These are phyloP conservation scores for Frankliniella fusca DNA, from an alignment of 2,888 invertebrate species.

Conservation along the genomic window DNA sequence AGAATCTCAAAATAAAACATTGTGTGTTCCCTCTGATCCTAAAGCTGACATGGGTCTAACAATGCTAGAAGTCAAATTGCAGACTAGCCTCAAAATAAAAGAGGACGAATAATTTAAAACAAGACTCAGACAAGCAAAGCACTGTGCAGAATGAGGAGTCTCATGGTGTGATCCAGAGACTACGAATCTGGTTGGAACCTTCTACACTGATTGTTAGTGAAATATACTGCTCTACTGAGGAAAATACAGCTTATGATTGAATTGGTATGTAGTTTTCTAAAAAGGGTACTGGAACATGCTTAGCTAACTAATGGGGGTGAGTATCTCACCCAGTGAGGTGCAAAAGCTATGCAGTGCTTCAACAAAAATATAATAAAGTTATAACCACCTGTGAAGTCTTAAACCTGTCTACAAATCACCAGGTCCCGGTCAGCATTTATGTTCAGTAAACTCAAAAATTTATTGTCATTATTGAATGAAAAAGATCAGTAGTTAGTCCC, in stretches of 20 bases:
- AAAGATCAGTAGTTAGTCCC: neutral
- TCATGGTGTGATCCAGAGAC: too few species aligned
- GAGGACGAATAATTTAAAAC: too few species aligned
- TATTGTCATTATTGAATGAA: neutral
- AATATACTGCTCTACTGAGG: too few species aligned
- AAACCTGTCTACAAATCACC: neutral
- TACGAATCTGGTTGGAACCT: too few species aligned
- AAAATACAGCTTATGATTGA: neutral
- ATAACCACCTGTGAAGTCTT: neutral
- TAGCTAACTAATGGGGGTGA: neutral
- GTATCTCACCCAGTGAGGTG: neutral
- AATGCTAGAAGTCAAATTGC: neutral
- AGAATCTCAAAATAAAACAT: conserved; percentile 30
- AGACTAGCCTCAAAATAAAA: too few species aligned
- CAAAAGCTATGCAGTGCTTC: conserved; percentile 7
- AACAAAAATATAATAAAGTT: neutral
- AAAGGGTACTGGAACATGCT: neutral
- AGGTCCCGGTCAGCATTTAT: neutral
- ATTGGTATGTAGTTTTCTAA: neutral
- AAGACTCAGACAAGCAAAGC: too few species aligned
- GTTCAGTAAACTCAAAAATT: neutral
- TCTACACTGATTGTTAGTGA: too few species aligned
- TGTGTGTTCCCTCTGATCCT: conserved; percentile 12
- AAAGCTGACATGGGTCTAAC: neutral
- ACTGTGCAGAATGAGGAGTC: too few species aligned